These are phyloP conservation scores for Lapara coniferarum DNA, from an alignment of 2,888 invertebrate genomes.

Conservation along the genomic window DNA sequence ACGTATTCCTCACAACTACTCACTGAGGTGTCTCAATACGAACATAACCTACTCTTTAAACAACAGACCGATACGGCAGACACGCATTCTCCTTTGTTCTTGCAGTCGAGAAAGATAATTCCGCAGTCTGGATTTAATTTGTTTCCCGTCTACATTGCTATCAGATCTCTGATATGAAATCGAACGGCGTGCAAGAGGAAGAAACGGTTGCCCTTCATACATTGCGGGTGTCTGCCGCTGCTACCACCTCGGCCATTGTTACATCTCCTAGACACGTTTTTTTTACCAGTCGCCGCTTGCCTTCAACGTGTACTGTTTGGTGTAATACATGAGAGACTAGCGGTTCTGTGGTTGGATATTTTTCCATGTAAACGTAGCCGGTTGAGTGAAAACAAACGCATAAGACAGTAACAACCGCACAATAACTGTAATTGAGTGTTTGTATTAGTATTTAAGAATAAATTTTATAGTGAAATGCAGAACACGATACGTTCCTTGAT, in stretches of 20 bases:
- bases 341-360: not conserved
- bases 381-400: no score
- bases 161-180: not conserved
- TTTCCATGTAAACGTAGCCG: no score
- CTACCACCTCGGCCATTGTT: constrained; percentile 62
- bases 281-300: constrained; percentile 16
- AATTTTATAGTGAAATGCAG: no score
- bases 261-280: constrained; percentile 56
- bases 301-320: not conserved
- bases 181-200: constrained; percentile 37
- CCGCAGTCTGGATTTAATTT: not conserved
- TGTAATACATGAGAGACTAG: constrained; percentile 1
- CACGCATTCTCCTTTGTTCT: no score
- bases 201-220: constrained; percentile 50
- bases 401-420: no score
- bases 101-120: not conserved
- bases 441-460: no score
- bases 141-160: not conserved
- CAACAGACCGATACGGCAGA: no score
- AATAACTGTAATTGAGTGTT: no score
- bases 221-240: constrained; percentile 52
- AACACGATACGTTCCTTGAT: no score
- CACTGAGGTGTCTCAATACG: no score
- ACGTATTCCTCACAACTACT: no score
- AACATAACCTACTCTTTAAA: no score